Evolutionary conservation across 2,888 invertebrate genomes (phyloP).

Genomic region (Diplolepis rosae): DNA sequence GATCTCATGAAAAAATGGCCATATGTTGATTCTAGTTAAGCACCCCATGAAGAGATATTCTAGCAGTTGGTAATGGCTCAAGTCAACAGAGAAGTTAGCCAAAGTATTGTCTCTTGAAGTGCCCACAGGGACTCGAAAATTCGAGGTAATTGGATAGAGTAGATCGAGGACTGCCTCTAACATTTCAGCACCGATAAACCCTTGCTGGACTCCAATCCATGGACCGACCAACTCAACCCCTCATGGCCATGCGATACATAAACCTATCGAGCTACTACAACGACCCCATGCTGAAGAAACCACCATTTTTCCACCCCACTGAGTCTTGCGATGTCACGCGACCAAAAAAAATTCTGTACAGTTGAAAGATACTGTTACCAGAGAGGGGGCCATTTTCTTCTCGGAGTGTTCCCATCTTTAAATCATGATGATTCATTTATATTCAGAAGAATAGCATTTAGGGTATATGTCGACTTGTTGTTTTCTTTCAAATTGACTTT

Average conservation of each 20-base stretch:
- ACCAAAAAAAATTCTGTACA: slow-evolving; percentile 39
- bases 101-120: slow-evolving; percentile 62
- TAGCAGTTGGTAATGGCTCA: slow-evolving; percentile 62
- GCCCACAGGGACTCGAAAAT: slow-evolving; percentile 61
- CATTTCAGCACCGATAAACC: slow-evolving; percentile 30
- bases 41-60: slow-evolving; percentile 61
- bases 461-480: no score
- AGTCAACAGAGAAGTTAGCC: slow-evolving; percentile 51
- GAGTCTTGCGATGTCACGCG: slow-evolving; percentile 45
- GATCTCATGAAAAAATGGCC: slow-evolving; percentile 35
- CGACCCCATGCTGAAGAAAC: slow-evolving; percentile 38
- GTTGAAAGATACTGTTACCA: neutral
- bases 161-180: slow-evolving; percentile 56
- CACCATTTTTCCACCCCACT: slow-evolving; percentile 33
- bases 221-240: slow-evolving; percentile 37
- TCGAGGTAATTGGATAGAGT: slow-evolving; percentile 70
- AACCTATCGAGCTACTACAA: slow-evolving; percentile 50
- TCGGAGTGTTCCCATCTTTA: no score
- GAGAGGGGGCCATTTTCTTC: neutral
- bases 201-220: slow-evolving; percentile 37
- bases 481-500: no score
- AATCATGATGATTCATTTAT: no score
- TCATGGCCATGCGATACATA: slow-evolving; percentile 51
- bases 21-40: slow-evolving; percentile 47
- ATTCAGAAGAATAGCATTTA: no score